Base-by-base conservation (phyloP, 1,140 invertebrate species). In the Saccostrea echinata region DNA sequence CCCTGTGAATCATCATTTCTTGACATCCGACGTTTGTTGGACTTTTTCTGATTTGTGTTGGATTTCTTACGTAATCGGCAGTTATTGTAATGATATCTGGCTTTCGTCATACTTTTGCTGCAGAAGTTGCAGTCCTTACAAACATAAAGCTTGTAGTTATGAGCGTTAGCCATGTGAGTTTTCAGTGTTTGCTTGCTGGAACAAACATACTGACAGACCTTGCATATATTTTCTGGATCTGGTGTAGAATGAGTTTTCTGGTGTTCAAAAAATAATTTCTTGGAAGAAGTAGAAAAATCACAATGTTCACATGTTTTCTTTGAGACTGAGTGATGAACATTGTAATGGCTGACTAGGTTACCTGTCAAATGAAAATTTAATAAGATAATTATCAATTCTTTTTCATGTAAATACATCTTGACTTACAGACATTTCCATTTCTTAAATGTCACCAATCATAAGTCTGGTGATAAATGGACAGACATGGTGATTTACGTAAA, bases 91-190 rank as follows among this genome's bases (percentile, higher is more conserved):
- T 83, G 81, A 24, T 51, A 33, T 3, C 35, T 51, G 35, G 51
- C 35, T n/a, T 83, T 83, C 9, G 18, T 83, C 51, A 52, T 83
- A 21, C 81, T 51, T 3, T 52, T 83, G 81, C 81, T 83, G n/a
- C 35, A 24, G 81, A 83, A 83, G 51, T 83, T 53, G 21, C 81
- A 83, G 24, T 83, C 81, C 35, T 83, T 83, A 35, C 81, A 83
- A 1, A 52, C n/a, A 52, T 83, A 83, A 0, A 53, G 18, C 35
- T 83, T 83, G n/a, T 18, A 51, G 21, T 83, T 53, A 8, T 83
- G 81, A 53, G 81, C n/a, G 35, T 83, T 83, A 9, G 21, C 12
- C 35, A 83, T 83, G 81, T 83, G 81, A 24, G 35, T 83, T 83
- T 83, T 83, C 0, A 83, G 51, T 6, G 81, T 52, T 21, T 83